Conservation (phyloP, 2,797 vertebrate species). For the Gila robusta region DNA sequence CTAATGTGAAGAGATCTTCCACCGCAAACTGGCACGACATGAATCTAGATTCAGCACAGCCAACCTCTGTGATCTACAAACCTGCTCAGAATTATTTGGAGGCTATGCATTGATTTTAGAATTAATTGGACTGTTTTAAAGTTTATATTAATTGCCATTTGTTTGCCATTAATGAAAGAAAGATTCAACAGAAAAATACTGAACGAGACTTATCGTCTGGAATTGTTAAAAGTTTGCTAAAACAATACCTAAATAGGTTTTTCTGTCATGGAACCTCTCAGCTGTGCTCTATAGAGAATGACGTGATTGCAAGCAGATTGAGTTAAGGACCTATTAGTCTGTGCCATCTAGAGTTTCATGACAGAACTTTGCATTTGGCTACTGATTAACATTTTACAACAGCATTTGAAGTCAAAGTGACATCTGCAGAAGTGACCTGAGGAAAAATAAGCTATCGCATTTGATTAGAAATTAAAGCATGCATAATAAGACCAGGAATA, state of each 20-base stretch:
- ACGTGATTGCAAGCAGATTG: no score
- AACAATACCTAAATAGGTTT: neutral
- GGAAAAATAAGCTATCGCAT: neutral
- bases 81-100: neutral
- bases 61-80: neutral
- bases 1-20: slow-evolving; percentile 13
- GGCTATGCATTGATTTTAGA: neutral
- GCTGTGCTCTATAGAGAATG: no score
- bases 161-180: neutral
- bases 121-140: neutral
- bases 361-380: neutral
- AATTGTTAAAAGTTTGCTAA: neutral
- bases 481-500: no score
- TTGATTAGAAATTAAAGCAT: neutral
- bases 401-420: neutral
- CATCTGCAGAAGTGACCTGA: neutral
- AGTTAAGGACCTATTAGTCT: no score
- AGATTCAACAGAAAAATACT: neutral
- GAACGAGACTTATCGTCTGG: neutral
- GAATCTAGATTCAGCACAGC: neutral
- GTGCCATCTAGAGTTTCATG: no score
- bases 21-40: neutral
- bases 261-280: neutral
- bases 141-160: neutral
- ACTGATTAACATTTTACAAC: neutral